These are phyloP conservation scores for Limonius californicus DNA, from an alignment of 1,140 invertebrate species.

Conservation along the genomic window DNA sequence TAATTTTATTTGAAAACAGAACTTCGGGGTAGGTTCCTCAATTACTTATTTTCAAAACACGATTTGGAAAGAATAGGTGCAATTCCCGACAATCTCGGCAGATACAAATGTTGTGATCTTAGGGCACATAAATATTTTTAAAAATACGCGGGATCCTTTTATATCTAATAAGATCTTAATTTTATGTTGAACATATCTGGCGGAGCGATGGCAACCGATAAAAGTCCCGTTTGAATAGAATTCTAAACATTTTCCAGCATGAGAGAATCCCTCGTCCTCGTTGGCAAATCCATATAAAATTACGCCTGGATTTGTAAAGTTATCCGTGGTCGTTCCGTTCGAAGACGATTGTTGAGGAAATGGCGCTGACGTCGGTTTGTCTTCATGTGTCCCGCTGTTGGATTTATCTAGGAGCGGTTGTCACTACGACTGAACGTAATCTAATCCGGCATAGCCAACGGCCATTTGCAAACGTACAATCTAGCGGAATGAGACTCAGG, in stretches of 20 bases:
- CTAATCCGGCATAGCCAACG: not conserved
- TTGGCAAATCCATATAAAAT: conserved; percentile 2
- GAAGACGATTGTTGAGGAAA: not conserved
- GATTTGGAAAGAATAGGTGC: too few species aligned
- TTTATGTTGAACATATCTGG: too few species aligned
- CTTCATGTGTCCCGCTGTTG: not conserved
- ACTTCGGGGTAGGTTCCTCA: too few species aligned
- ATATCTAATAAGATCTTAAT: too few species aligned
- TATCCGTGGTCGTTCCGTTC: not conserved
- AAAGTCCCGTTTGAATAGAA: too few species aligned
- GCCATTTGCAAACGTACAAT: conserved; percentile 8
- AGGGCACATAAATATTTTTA: too few species aligned
- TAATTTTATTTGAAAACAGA: too few species aligned
- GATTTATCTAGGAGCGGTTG: not conserved
- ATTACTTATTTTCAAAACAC: too few species aligned
- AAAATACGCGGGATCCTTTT: too few species aligned
- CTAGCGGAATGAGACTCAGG: not conserved
- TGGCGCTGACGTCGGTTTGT: not conserved
- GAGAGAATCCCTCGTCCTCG: not conserved
- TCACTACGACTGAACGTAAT: not conserved
- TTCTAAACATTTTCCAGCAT: not conserved
- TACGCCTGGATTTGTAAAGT: not conserved
- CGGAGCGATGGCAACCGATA: too few species aligned
- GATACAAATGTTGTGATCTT: too few species aligned
- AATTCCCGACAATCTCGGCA: too few species aligned